Evolutionary conservation across 2,113 vertebrate genomes (phyloP), one percentile per base, ranked within the genome.

Genomic region (Chaenocephalus aceratus): DNA sequence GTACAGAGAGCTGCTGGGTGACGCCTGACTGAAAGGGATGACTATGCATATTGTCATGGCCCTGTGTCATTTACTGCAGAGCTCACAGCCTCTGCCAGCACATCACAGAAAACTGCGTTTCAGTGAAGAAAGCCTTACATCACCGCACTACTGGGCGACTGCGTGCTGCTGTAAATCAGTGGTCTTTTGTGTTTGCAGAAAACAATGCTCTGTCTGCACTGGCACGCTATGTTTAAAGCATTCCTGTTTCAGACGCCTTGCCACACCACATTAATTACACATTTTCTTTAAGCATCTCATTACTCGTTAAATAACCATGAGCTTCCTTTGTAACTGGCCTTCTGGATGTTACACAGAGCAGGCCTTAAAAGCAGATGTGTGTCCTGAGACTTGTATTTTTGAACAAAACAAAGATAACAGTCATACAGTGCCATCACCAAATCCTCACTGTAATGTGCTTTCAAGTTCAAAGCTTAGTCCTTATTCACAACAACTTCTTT

Each of bases 101-200:
- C 61, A 61, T 75, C 34, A 79, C 48, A 57, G 63, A 80, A 72
- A 86, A 80, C 46, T 66, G 77, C 45, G 30, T 76, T 88, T 85
- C 23, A 63, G 51, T 52, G 49, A 66, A 80, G 58, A 49, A 58
- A 65, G 16, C 21, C 71, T 76, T 23, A 82, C 65, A 59, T 80
- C 79, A 79, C 71, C 14, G 48, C 34, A 57, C 63, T 51, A 73
- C 75, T 46, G 48, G 83, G 53, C 75, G 44, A 48, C 84, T 72
- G 49, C 61, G 59, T 71, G 70, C 71, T 45, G 62, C 15, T 76
- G 59, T 63, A 61, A 85, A 85, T 78, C 53, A 89, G 77, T 36
- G 82, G 72, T 54, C 62, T 69, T 85, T 91, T 92, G 78, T 90
- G 63, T 89, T 69, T 57, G 36, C 15, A 44, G 82, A 74, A 87